Evolutionary conservation across 1,140 invertebrate genomes (phyloP), one percentile per base, ranked within the genome.

Genomic region (Philotrypesis tridentata): DNA sequence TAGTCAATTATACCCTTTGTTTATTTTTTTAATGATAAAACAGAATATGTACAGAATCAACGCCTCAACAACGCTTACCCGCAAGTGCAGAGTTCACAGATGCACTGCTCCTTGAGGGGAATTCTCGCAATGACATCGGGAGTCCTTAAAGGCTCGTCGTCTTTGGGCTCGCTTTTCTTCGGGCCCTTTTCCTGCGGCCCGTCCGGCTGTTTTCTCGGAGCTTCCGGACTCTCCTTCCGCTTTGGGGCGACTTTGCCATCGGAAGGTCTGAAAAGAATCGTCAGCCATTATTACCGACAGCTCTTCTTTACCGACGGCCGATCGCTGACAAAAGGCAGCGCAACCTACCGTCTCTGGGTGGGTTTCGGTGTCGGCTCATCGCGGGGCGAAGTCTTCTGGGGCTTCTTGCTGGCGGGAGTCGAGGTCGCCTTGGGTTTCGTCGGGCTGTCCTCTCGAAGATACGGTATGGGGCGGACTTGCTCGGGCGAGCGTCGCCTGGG

Each of bases 81-180:
- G 91, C 96, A 97, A 87, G 96, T 97, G 89, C 96, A 97, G 63
- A 97, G 95, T 92, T 97, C 96, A 89, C 96, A 97, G 85, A 97
- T 96, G 87, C 96, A 97, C 89, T 96, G 95, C 89, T 97, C 96
- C 89, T 96, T 96, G 67, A 90, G 76, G 4, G 92, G 92, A 2
- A 91, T 89, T 77, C 87, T 88, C 7, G 88, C 86, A 3, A 91
- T 83, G 33, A 91, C 81, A 37, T 91, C 88, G 0, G 86, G 84
- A 29, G 85, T 79, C 40, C 70, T 68, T 12, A 78, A 48, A 3
- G 71, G 83, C 1, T 29, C 33, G 12, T 83, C 81, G 12, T 88
- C 87, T 0, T 11, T 67, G 2, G 76, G 76, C 5, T 1, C 25
- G 33, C 2, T 71, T 73, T 80, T 81, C 67, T 29, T 80, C 73